These are phyloP conservation scores for Thyatira batis DNA, from an alignment of 2,888 invertebrate genomes.

Conservation along the genomic window DNA sequence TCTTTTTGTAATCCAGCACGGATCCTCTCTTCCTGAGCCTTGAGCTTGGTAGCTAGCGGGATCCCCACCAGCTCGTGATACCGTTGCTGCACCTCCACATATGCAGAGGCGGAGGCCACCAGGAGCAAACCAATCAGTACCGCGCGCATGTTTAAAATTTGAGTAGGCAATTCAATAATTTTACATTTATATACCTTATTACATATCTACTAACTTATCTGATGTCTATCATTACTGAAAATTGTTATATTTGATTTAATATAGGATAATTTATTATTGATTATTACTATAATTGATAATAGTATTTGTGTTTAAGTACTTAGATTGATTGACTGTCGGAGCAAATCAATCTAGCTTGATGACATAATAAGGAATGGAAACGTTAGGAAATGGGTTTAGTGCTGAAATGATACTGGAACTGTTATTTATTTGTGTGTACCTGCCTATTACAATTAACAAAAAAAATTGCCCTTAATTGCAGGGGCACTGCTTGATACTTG, in stretches of 20 bases:
- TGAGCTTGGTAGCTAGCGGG: conserved; percentile 51
- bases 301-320: background rate
- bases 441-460: no score
- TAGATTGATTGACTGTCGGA: no score
- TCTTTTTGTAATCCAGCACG: background rate
- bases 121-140: conserved; percentile 29
- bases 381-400: no score
- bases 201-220: background rate
- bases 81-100: conserved; percentile 25
- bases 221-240: background rate
- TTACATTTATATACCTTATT: background rate
- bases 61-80: conserved; percentile 58
- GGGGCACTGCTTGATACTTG: no score
- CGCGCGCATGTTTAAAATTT: conserved; percentile 31
- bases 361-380: no score
- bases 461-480: no score
- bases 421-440: no score
- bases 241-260: conserved; percentile 11
- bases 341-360: no score
- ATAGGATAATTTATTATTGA: conserved; percentile 9
- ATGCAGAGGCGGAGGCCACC: conserved; percentile 29
- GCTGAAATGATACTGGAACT: no score
- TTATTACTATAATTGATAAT: conserved; percentile 5
- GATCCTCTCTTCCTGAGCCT: conserved; percentile 37
- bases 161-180: background rate